Conservation (phyloP, 1,140 invertebrate species). For the Heliconius hermathena region DNA sequence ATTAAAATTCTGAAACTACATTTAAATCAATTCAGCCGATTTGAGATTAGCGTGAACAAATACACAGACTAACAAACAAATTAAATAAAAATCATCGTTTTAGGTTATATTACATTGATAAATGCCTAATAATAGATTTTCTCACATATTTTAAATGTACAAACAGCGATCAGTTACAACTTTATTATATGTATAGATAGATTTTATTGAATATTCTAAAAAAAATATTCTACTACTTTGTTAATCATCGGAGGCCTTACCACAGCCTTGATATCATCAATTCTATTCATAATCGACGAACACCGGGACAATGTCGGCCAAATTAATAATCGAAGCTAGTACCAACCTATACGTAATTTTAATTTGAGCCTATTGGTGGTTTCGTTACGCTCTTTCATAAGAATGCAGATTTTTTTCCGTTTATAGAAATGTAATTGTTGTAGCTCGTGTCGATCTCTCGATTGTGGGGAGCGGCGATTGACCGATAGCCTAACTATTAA, state of each 20-base stretch:
- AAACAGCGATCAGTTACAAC: too few species aligned
- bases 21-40: too few species aligned
- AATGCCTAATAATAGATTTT: too few species aligned
- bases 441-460: conserved; percentile 53
- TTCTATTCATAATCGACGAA: conserved; percentile 29
- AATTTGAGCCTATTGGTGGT: conserved; percentile 63
- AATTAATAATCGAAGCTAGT: conserved; percentile 77
- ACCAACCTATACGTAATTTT: conserved; percentile 62
- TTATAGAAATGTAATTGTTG: conserved; percentile 57
- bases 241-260: neutral
- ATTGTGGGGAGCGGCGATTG: conserved; percentile 49
- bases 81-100: too few species aligned
- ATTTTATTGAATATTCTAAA: too few species aligned
- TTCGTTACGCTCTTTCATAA: conserved; percentile 63
- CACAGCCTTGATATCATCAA: conserved; percentile 28
- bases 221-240: neutral
- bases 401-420: conserved; percentile 45
- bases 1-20: too few species aligned
- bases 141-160: too few species aligned
- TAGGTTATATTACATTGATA: too few species aligned
- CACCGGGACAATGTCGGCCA: conserved; percentile 64
- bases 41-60: too few species aligned
- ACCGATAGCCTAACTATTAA: conserved; percentile 54
- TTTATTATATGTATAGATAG: too few species aligned
- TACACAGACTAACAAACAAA: too few species aligned